Percentiles rank a stretch among this genome's conserved stretches.
Evolutionary conservation across 2,797 vertebrate species (phyloP).

Genomic region (Xenops minutus): DNA sequence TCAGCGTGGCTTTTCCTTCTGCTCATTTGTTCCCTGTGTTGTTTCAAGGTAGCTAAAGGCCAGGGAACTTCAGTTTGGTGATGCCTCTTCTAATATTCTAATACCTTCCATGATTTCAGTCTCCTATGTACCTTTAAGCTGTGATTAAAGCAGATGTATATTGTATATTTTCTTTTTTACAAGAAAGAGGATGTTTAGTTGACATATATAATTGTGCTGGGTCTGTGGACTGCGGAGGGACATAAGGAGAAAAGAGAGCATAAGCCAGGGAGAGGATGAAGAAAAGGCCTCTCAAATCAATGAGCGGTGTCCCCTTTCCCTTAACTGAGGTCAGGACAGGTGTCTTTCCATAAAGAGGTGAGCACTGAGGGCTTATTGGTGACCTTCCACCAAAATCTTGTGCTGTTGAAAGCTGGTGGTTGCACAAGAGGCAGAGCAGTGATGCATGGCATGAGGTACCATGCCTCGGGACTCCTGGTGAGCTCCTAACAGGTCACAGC

Average conservation of each 20-base stretch:
- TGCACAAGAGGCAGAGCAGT: not conserved
- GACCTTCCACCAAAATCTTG: not conserved
- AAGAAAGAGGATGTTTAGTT: not conserved
- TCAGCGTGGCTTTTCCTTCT: not conserved
- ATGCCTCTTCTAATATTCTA: not conserved
- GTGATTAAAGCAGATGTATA: not conserved
- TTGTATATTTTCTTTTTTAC: not conserved
- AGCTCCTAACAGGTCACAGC: not conserved
- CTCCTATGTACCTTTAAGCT: not conserved
- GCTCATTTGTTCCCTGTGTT: rapidly evolving
- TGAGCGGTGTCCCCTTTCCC: rapidly evolving
- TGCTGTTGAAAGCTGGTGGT: not conserved
- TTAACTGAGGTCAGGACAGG: not conserved
- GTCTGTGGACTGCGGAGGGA: not conserved
- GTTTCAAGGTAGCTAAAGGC: not conserved
- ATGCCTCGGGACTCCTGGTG: rapidly evolving
- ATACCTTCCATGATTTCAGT: not conserved
- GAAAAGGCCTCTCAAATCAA: not conserved
- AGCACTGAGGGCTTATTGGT: not conserved
- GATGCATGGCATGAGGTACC: rapidly evolving
- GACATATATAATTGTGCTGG: not conserved
- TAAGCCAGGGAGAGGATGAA: not conserved
- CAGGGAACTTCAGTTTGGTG: conserved; percentile 24
- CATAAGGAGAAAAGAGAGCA: not conserved
- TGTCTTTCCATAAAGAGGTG: not conserved